A percentile compares a stretch with the other conserved stretches of the same genome.
Conservation (phyloP, 2,797 vertebrate genomes). For the Cichlasoma orientale region DNA sequence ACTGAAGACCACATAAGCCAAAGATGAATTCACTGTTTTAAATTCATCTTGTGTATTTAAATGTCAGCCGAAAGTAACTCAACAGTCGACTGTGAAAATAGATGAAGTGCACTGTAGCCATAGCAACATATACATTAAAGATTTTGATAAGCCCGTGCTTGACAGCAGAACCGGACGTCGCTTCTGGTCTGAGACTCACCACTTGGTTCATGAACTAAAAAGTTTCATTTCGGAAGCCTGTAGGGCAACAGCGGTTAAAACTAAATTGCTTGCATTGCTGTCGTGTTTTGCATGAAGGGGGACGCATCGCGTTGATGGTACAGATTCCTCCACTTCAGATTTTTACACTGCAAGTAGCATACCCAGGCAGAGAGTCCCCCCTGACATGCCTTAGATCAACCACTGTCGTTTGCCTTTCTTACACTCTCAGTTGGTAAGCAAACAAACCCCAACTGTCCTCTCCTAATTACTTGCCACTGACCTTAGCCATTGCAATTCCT, state of each 20-base stretch:
- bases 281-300: conserved; percentile 10
- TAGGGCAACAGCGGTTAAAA: conserved; percentile 18
- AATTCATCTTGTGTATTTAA: conserved; percentile 45
- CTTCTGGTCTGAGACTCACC: neutral
- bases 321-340: neutral
- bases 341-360: neutral
- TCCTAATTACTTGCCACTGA: conserved; percentile 26
- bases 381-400: neutral
- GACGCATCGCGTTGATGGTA: neutral
- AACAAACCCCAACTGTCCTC: conserved; percentile 17
- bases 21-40: conserved; percentile 61
- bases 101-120: conserved; percentile 21
- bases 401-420: conserved; percentile 30
- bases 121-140: conserved; percentile 14
- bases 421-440: conserved; percentile 43
- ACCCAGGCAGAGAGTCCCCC: neutral
- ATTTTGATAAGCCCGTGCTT: conserved; percentile 22
- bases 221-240: conserved; percentile 24
- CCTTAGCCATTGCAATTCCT: conserved; percentile 16
- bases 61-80: conserved; percentile 43
- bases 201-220: neutral
- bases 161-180: conserved; percentile 11
- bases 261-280: neutral
- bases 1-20: conserved; percentile 51
- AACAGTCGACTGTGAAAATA: conserved; percentile 20